These are phyloP conservation scores for Megalops atlanticus DNA, from an alignment of 2,113 vertebrate species.

Conservation along the genomic window DNA sequence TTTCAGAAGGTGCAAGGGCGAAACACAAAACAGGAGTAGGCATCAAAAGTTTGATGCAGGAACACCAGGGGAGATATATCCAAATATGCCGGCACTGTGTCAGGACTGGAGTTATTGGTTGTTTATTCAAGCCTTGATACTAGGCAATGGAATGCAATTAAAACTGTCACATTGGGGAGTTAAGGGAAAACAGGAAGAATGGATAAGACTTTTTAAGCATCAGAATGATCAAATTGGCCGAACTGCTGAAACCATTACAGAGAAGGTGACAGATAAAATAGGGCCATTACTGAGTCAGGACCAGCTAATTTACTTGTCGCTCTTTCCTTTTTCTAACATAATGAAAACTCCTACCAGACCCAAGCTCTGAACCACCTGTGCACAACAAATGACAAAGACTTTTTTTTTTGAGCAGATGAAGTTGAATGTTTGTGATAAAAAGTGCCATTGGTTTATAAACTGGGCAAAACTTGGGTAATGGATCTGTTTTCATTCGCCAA, in stretches of 20 bases:
- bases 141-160: constrained; percentile 1
- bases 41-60: neutral
- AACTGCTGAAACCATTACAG: too few species aligned
- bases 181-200: neutral
- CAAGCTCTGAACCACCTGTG: neutral
- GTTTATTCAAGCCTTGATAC: neutral
- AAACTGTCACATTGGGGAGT: neutral
- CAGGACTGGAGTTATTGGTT: neutral
- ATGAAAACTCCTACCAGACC: neutral
- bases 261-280: neutral
- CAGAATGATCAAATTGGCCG: neutral
- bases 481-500: constrained; percentile 63
- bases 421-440: too few species aligned
- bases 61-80: neutral
- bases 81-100: neutral
- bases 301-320: neutral
- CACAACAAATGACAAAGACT: neutral
- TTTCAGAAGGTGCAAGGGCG: constrained; percentile 28
- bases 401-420: neutral
- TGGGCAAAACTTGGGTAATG: constrained; percentile 60
- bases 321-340: neutral
- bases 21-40: constrained; percentile 17
- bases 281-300: neutral
- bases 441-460: too few species aligned
- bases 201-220: neutral